phyloP scores from a whole-genome alignment of 2,797 vertebrate species.

The Sebastes kiyomatsui region DNA sequence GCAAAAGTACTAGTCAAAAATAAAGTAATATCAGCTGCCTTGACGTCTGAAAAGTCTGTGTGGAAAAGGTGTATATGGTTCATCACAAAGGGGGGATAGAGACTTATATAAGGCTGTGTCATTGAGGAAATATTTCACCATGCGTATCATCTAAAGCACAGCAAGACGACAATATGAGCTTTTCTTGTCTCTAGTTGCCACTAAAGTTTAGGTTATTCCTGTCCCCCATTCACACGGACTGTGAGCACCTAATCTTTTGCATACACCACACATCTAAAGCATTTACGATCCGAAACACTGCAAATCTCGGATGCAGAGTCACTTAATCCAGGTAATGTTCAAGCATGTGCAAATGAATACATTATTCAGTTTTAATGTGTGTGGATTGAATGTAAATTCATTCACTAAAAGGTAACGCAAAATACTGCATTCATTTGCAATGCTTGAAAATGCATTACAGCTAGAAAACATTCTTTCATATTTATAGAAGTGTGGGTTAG shows the following conservation, averaged over 20 bases:
- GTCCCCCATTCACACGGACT: background rate
- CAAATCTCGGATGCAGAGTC: constrained; percentile 31
- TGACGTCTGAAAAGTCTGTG: background rate
- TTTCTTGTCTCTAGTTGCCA: constrained; percentile 5
- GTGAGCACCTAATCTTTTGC: constrained; percentile 14
- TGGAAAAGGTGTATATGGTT: constrained; percentile 2
- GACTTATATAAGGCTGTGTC: background rate
- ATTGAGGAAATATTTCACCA: constrained; percentile 18
- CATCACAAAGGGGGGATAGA: background rate
- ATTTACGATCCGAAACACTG: constrained; percentile 20
- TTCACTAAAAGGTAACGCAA: constrained; percentile 23
- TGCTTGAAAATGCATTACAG: constrained; percentile 35
- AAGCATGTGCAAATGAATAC: constrained; percentile 39
- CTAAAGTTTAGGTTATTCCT: constrained; percentile 16
- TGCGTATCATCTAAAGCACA: constrained; percentile 1
- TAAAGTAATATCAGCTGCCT: background rate
- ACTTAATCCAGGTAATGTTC: constrained; percentile 53
- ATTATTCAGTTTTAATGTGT: constrained; percentile 49
- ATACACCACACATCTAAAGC: constrained; percentile 24
- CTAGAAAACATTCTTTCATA: constrained; percentile 28
- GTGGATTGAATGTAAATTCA: constrained; percentile 59
- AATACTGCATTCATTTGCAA: constrained; percentile 39
- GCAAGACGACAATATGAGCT: background rate
- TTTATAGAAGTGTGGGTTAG: constrained; percentile 27
- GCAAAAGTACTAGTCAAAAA: background rate